Evolutionary conservation across 2,113 vertebrate species (phyloP).

Genomic region (Tachuris rubrigastra): DNA sequence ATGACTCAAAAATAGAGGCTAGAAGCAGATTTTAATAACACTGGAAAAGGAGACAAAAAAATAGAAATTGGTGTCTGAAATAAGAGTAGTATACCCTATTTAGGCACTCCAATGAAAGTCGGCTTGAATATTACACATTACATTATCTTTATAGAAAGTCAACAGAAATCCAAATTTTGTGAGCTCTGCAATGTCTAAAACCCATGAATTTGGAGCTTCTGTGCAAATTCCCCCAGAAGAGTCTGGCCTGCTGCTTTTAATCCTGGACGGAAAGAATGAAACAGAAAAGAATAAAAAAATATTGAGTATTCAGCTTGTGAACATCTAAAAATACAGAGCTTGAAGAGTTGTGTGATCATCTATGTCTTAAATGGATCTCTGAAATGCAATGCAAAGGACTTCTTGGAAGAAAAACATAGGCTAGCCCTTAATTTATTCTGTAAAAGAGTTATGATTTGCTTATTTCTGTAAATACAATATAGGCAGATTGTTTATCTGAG

Average conservation of each 20-base stretch:
- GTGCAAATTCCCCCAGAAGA: not conserved
- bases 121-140: not conserved
- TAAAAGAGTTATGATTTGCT: not conserved
- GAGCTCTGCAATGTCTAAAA: not conserved
- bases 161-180: not conserved
- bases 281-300: not conserved
- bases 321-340: not conserved
- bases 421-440: not conserved
- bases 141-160: not conserved
- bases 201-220: not conserved
- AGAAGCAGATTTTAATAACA: not conserved
- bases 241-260: not conserved
- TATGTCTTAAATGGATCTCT: not conserved
- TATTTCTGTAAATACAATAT: constrained; percentile 8
- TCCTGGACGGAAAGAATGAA: not conserved
- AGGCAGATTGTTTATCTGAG: constrained; percentile 24
- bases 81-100: not conserved
- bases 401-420: not conserved
- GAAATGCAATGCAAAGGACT: not conserved
- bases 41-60: not conserved
- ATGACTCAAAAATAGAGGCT: not conserved
- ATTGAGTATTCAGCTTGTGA: not conserved
- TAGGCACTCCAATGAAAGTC: not conserved
- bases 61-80: not conserved
- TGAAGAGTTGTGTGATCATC: not conserved